These are phyloP conservation scores for Drepanosiphum platanoidis DNA, from an alignment of 2,888 invertebrate genomes.

Conservation along the genomic window DNA sequence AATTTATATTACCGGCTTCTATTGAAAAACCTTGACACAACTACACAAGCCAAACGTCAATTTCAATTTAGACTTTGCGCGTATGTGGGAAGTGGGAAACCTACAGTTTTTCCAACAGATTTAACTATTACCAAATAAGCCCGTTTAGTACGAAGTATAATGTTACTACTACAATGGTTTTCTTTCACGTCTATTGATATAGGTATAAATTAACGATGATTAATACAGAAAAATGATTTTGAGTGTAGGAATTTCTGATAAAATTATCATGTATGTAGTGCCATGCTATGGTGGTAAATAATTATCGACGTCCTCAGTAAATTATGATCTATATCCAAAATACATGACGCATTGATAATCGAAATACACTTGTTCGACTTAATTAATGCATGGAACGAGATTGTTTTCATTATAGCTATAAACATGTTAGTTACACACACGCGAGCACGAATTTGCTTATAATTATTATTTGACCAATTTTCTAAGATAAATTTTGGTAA, in stretches of 20 bases:
- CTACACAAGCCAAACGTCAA: background rate
- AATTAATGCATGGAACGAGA: background rate
- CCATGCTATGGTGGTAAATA: no score
- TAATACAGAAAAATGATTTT: no score
- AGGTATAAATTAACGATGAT: background rate
- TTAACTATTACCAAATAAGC: background rate
- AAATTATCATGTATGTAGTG: no score
- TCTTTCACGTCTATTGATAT: background rate
- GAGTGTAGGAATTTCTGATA: background rate
- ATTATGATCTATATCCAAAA: background rate
- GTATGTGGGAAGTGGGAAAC: background rate
- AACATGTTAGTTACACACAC: background rate
- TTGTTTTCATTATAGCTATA: background rate
- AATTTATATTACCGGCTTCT: background rate
- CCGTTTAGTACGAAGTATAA: background rate
- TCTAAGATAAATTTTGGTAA: background rate
- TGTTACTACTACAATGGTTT: background rate
- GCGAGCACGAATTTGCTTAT: background rate
- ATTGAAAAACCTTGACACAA: background rate
- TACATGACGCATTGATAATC: background rate
- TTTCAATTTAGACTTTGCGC: background rate
- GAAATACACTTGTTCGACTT: background rate
- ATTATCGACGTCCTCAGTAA: background rate
- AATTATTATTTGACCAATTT: conserved; percentile 9
- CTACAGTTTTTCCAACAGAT: background rate